Evolutionary conservation across 2,888 invertebrate genomes (phyloP), one percentile per base, ranked within the genome.

Genomic region (Lithosia quadra): DNA sequence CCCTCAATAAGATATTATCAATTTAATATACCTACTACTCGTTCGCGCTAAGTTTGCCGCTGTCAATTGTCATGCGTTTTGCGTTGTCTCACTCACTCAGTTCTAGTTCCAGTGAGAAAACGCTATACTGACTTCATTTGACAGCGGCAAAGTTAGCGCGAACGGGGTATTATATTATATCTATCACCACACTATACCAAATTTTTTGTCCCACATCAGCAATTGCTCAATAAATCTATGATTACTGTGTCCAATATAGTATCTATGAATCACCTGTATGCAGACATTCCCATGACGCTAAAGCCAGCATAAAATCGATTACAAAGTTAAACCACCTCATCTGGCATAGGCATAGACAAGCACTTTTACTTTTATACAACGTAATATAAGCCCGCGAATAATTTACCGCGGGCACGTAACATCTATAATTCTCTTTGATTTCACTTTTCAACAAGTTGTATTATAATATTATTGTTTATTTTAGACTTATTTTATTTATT

Each of bases 251-350:
- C n/a, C 11, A 53, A 18, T 28, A 49, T 53, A 22, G 34, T 55
- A 63, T n/a, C n/a, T n/a, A n/a, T 55, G 21, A 64, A 59, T 43
- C 57, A 53, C 56, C 56, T 33, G 24, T 36, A 7, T 28, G 49
- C 34, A 55, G 13, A 34, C 34, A 59, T 66, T 69, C 69, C 69
- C 69, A 69, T 69, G 63, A 63, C 28, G 21, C 21, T 9, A 39
- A 58, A 65, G 39, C n/a, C n/a, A 59, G 55, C 69, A 43, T 63
- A 55, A 59, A 69, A 66, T 69, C 69, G 63, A 69, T 69, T 69
- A 63, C 10, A 53, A 24, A 53, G 21, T 65, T 34, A n/a, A 49
- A 68, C 49, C 33, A 59, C 43, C 58, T 21, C 28, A 22, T 57
- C 65, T 65, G 18, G 43, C 61, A 62, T 62, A 59, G 61, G 43